phyloP scores from a whole-genome alignment of 2,797 vertebrate genomes.

The Catamblyrhynchus diadema region DNA sequence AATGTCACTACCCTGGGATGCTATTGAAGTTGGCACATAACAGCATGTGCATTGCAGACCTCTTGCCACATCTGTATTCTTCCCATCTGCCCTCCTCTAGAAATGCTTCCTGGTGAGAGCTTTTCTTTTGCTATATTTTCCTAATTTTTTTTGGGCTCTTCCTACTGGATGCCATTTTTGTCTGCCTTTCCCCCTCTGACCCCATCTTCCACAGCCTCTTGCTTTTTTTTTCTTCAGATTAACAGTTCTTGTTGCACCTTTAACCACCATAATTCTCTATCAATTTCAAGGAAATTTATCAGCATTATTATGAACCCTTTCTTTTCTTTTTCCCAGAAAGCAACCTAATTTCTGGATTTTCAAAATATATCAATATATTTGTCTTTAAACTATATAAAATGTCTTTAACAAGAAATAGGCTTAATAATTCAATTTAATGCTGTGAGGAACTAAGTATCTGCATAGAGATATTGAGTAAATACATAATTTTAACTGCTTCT shows the following conservation, averaged over 20 bases:
- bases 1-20: not conserved
- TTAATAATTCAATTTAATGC: not conserved
- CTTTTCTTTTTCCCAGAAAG: not conserved
- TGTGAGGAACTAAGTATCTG: not conserved
- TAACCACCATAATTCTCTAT: not conserved
- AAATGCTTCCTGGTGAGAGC: not conserved
- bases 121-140: not conserved
- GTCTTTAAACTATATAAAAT: not conserved
- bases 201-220: not conserved
- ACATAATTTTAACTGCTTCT: not conserved
- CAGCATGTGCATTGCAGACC: not conserved
- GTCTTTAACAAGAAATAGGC: not conserved
- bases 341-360: not conserved
- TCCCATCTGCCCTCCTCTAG: not conserved
- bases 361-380: not conserved
- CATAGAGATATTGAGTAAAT: not conserved
- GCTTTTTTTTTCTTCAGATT: not conserved
- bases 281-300: not conserved
- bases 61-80: not conserved
- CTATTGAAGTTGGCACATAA: not conserved
- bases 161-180: not conserved
- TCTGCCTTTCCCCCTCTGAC: not conserved
- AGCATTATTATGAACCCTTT: not conserved
- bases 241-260: not conserved
- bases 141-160: not conserved